Base-by-base conservation (phyloP, 2,113 vertebrate genomes). In the Eudyptes chrysolophus region DNA sequence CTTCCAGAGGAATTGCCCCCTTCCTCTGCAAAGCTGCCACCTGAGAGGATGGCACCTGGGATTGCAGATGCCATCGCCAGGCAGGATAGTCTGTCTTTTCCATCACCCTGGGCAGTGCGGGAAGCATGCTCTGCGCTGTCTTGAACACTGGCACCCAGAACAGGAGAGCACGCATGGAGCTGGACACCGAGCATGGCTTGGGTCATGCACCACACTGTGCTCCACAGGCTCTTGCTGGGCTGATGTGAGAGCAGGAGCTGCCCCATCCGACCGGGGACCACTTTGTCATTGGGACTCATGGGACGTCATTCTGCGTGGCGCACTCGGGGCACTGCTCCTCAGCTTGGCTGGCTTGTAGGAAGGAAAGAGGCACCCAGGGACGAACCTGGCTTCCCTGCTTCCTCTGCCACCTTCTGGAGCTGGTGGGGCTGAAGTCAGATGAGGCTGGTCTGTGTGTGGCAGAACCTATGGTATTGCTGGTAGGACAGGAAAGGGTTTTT, bases 111-210 rank as follows among this genome's bases (percentile, higher is more conserved):
- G 54, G 34, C 20, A 36, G 36, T 3, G 18, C 2, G 8, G 55
- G 71, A 76, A 92, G 38, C 30, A 16, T 4, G 34, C n/a, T 68
- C 54, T n/a, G 15, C 0, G 1, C 49, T 46, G 13, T 32, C 51
- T 52, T 40, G 16, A n/a, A n/a, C 42, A 49, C 18, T 20, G 49
- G 36, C 29, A 44, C 6, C 42, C 55, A 29, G 32, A 46, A 38
- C 4, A 42, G 64, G 38, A 78, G 48, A 36, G 26, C 0, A 0
- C 10, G 15, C 0, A 1, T 62, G 51, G 40, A 84, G 70, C 27
- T 3, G 26, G 34, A 20, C 49, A 20, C 34, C 1, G 9, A 48
- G 61, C 24, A 7, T 10, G 70, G 74, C 24, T 40, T 60, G 38
- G 62, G 30, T 68, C 17, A 6, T 5, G 34, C 19, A 12, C 25